Conservation (phyloP, 1,140 invertebrate genomes). For the Rhagoletis zephyria region DNA sequence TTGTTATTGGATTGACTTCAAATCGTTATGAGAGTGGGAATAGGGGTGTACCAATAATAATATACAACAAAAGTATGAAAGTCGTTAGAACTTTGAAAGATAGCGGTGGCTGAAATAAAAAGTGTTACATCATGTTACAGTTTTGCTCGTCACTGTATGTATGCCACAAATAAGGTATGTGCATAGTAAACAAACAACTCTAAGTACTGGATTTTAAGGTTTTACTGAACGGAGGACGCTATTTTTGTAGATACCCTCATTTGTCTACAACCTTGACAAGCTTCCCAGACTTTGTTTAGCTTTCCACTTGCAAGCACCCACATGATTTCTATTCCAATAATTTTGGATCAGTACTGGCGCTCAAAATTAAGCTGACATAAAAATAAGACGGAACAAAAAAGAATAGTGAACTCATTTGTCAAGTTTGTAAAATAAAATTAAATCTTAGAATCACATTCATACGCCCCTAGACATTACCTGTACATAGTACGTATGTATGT, state of each 20-base stretch:
- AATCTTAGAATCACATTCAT: background rate
- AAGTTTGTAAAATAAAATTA: conserved; percentile 13
- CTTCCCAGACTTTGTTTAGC: background rate
- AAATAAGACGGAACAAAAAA: conserved; percentile 10
- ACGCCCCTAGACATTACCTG: too few relatives aligned
- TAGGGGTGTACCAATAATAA: too few relatives aligned
- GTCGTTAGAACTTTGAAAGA: too few relatives aligned
- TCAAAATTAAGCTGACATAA: conserved; percentile 1
- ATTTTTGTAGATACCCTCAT: background rate
- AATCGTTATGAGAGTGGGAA: too few relatives aligned
- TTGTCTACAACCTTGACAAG: background rate
- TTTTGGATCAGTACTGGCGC: conserved; percentile 3
- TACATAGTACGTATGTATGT: background rate
- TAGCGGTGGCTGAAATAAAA: too few relatives aligned
- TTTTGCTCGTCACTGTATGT: too few relatives aligned
- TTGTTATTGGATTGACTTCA: too few relatives aligned
- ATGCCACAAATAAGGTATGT: too few relatives aligned
- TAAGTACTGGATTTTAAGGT: too few relatives aligned
- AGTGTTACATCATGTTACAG: too few relatives aligned
- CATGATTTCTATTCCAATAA: conserved; percentile 11
- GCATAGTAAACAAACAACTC: too few relatives aligned
- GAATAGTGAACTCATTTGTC: conserved; percentile 42
- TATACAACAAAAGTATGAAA: too few relatives aligned
- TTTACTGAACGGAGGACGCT: background rate
- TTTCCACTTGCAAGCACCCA: background rate